Evolutionary conservation across 2,113 vertebrate species (phyloP), one percentile per base, ranked within the genome.

Genomic region (Synodontis membranacea): DNA sequence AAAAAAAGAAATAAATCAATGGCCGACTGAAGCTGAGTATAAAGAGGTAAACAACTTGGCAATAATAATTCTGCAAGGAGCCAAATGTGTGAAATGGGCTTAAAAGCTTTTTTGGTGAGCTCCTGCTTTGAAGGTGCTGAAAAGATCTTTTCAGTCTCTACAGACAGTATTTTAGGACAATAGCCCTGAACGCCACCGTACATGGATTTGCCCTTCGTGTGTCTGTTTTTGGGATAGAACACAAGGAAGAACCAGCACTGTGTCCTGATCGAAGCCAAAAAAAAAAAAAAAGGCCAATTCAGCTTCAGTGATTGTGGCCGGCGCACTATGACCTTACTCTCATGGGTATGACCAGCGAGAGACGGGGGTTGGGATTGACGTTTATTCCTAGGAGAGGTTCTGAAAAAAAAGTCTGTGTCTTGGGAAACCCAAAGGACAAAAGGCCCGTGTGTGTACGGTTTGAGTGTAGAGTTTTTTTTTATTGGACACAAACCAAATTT

Each of bases 241-340:
- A 85, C 80, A 87, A 86, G 84, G 93, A 93, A 87, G 86, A 83
- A 86, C 87, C 85, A 88, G 74, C 15, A 5, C 88, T 85, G 89
- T 89, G 91, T 92, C 91, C 92, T 93, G 92, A 94, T 78, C 90
- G 91, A 91, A 68, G 91, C 90, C 90, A 88, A 91, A n/a, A n/a
- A n/a, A n/a, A n/a, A n/a, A n/a, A n/a, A 92, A 90, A 93, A 93
- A 92, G 70, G 86, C 3, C 90, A 44, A 89, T 92, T 94, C 90
- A 91, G 93, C 93, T 91, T 72, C 88, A 85, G 89, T 93, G 93
- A 94, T 93, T 93, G 91, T 91, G 93, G 94, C 94, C 88, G 42
- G 90, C 90, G 91, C 92, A 90, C 91, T 87, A 70, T 92, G 93
- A 95, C 95, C 94, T 88, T 91, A 87, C 89, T 91, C 84, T 42